phyloP scores from a whole-genome alignment of 2,113 vertebrate genomes.

The Takifugu flavidus region DNA sequence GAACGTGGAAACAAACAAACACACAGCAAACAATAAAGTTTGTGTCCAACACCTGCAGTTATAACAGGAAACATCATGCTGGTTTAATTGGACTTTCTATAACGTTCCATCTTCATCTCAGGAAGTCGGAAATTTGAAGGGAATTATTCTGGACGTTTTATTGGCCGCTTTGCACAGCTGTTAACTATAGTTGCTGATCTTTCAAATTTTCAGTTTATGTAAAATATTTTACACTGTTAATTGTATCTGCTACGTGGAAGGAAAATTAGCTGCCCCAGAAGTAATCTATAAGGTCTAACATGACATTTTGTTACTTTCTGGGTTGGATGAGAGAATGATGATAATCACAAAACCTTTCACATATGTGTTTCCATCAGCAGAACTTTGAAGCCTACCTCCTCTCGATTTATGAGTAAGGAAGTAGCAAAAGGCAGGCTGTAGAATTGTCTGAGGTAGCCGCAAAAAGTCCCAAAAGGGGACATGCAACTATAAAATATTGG shows the following conservation, averaged over 20 bases:
- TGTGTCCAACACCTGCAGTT: conserved; percentile 9
- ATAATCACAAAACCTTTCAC: conserved; percentile 38
- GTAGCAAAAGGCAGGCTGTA: conserved; percentile 31
- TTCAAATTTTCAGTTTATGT: conserved; percentile 1
- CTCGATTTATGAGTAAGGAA: conserved; percentile 62
- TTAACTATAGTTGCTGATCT: conserved; percentile 5
- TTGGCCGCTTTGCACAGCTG: conserved; percentile 2
- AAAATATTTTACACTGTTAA: background rate
- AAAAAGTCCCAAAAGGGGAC: conserved; percentile 39
- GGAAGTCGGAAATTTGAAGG: conserved; percentile 17
- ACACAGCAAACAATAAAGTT: conserved; percentile 19
- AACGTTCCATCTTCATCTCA: conserved; percentile 14
- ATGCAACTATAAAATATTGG: conserved; percentile 25
- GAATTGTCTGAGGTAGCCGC: conserved; percentile 19
- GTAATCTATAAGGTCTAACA: conserved; percentile 42
- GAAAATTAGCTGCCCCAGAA: background rate
- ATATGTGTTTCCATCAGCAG: conserved; percentile 50
- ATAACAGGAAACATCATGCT: conserved; percentile 19
- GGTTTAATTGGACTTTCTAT: conserved; percentile 16
- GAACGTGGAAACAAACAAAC: conserved; percentile 30
- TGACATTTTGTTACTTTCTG: conserved; percentile 29
- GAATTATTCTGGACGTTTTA: background rate
- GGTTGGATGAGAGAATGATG: conserved; percentile 1
- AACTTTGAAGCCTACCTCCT: conserved; percentile 36
- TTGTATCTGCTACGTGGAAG: no score